phyloP scores from a whole-genome alignment of 2,113 vertebrate species.

The Elanoides forficatus region DNA sequence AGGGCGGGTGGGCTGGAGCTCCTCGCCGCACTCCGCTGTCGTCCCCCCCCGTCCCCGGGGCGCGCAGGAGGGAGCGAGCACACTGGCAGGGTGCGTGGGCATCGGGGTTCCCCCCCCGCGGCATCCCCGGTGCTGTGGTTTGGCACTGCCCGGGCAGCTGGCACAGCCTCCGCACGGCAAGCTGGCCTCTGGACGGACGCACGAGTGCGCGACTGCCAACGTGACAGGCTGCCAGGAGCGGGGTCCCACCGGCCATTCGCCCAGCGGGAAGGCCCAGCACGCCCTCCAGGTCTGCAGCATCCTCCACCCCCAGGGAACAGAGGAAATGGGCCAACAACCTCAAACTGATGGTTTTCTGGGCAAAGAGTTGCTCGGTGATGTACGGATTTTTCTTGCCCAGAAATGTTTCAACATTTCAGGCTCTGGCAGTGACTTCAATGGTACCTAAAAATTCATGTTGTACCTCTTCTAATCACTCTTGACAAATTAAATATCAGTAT shows the following conservation, averaged over 20 bases:
- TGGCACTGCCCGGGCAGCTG: neutral
- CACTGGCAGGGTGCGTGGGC: neutral
- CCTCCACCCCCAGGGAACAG: neutral
- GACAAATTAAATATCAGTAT: neutral
- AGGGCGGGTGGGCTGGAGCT: fast-evolving
- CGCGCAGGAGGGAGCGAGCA: fast-evolving
- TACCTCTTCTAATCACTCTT: neutral
- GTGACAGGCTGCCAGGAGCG: fast-evolving
- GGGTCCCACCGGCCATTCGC: fast-evolving
- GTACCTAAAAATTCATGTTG: neutral
- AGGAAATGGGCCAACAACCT: neutral
- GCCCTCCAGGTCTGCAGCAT: neutral
- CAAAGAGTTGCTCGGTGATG: neutral
- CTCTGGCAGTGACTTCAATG: neutral
- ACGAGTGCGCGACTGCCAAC: neutral
- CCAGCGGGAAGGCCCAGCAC: neutral
- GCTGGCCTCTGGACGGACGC: neutral
- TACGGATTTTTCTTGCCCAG: neutral
- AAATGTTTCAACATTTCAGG: neutral
- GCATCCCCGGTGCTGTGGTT: fast-evolving
- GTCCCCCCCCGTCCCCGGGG: fast-evolving
- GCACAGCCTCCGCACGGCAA: neutral
- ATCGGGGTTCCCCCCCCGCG: fast-evolving
- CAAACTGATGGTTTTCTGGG: neutral
- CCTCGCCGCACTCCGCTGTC: fast-evolving